A percentile compares a stretch with the other conserved stretches of the same genome.
phyloP scores from a whole-genome alignment of 1,140 invertebrate species.

The Delia radicum region DNA sequence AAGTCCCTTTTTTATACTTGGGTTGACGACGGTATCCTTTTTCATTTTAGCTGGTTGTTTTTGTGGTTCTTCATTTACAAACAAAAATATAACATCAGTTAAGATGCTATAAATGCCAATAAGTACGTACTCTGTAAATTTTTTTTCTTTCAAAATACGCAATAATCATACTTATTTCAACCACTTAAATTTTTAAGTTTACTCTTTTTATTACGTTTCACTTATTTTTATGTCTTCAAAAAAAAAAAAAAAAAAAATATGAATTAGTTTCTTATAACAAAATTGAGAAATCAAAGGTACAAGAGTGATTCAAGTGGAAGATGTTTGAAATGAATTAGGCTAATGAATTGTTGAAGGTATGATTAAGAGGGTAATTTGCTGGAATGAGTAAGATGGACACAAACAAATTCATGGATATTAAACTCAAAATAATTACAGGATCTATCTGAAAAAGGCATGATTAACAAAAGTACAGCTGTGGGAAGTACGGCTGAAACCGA shows the following conservation, averaged over 20 bases:
- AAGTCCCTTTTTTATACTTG: background rate
- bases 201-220: background rate
- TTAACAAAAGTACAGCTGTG: no score
- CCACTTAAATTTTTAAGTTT: background rate
- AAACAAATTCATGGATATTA: no score
- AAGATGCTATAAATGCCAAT: conserved; percentile 17
- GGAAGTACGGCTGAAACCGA: no score
- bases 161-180: background rate
- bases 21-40: background rate
- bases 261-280: background rate
- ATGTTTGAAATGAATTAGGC: no score
- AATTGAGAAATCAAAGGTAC: background rate
- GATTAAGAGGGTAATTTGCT: no score
- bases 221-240: background rate
- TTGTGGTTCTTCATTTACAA: conserved; percentile 13
- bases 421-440: no score
- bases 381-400: no score
- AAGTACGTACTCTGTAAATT: background rate
- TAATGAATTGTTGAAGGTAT: no score
- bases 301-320: background rate
- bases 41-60: background rate
- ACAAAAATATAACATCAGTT: background rate
- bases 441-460: no score
- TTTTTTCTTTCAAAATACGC: background rate
- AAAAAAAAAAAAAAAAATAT: background rate